Evolutionary conservation across 37 sponge, comb jelly and placozoan species (phyloP), one percentile per base, ranked within the genome.

Genomic region (Lycopodina hypogea): DNA sequence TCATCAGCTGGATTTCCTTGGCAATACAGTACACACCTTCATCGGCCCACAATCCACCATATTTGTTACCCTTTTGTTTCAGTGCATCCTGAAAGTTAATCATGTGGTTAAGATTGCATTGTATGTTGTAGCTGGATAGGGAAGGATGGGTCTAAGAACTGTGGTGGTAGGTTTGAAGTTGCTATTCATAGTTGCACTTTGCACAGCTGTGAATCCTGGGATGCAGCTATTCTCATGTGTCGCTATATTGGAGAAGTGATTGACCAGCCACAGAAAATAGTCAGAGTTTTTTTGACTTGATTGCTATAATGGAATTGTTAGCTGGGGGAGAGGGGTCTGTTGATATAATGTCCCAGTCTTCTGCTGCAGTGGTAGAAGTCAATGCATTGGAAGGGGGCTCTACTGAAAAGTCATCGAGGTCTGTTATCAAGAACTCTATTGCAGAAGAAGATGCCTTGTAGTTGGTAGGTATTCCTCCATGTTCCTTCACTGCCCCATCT

Each of bases 171-270:
- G 15, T 11, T 52, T 52, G 53, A 52, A 52, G 53, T 52, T 11
- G 53, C 53, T 52, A 52, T 52, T 15, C 53, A 52, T 52, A 52
- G 53, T 52, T 52, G 53, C 53, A 52, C 53, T 52, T 52, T 15
- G 53, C 53, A 52, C 53, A 52, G 53, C 53, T 52, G 53, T 52
- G 53, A 52, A 52, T 52, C 53, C 53, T 52, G 53, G 53, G 53
- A 15, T 52, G 53, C 53, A 52, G 53, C 53, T 15, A 52, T 52
- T 52, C 53, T 52, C 53, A 52, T 52, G 53, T 52, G 53, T 52
- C 53, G 53, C 53, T 52, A 11, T 52, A 18, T 52, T 52, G 53
- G 53, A 52, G 53, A 52, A 52, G 53, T 15, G 53, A 52, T 52
- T 52, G 53, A 52, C 53, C 53, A 52, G 53, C 53, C 53, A 52